A percentile compares a stretch with the other conserved stretches of the same genome.
phyloP scores from a whole-genome alignment of 2,888 invertebrate species.

The Amphipyra berbera region DNA sequence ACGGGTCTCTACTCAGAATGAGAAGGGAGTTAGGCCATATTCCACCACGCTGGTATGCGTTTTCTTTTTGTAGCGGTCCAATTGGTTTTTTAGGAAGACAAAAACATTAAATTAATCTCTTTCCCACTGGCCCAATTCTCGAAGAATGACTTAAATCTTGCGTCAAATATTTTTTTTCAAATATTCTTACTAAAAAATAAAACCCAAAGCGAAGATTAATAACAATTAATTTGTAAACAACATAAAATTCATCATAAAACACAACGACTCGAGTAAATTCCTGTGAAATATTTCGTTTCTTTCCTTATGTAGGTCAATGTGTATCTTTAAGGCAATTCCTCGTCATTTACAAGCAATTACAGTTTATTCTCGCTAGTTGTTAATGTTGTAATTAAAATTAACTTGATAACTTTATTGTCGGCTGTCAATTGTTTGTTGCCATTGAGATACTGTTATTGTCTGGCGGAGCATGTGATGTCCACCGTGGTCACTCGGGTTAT shows the following conservation, averaged over 20 bases:
- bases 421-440: conserved; percentile 22
- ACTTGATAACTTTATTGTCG: conserved; percentile 44
- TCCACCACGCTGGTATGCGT: too few relatives aligned
- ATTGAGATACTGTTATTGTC: conserved; percentile 12
- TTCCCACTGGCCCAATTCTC: too few relatives aligned
- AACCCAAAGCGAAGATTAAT: not conserved
- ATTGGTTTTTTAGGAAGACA: too few relatives aligned
- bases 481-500: not conserved
- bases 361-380: conserved; percentile 8
- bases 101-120: too few relatives aligned
- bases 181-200: too few relatives aligned
- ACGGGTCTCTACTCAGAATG: too few relatives aligned
- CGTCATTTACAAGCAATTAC: conserved; percentile 15
- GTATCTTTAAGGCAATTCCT: conserved; percentile 26
- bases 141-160: too few relatives aligned
- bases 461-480: not conserved
- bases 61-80: too few relatives aligned
- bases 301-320: conserved; percentile 17
- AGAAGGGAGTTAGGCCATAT: too few relatives aligned
- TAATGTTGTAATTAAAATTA: conserved; percentile 42
- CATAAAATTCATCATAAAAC: conserved; percentile 36
- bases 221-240: conserved; percentile 33
- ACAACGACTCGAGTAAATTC: conserved; percentile 23
- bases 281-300: conserved; percentile 20
- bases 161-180: too few relatives aligned